Percentiles rank a stretch among this genome's conserved stretches.
Conservation (phyloP, 2,888 invertebrate species). For the Muscina levida region DNA sequence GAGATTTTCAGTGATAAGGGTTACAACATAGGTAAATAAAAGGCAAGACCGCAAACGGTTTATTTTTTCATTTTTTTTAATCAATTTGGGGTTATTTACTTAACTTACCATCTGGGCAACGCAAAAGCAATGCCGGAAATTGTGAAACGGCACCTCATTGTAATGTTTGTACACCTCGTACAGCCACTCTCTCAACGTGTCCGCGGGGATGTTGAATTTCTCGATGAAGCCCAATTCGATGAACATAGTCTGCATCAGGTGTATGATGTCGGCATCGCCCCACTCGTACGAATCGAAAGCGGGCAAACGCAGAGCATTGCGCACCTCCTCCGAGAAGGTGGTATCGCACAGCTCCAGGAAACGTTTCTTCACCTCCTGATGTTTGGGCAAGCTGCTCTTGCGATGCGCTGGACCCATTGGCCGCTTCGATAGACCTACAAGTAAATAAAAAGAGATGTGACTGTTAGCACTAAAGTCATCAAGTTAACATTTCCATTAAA, state of each 20-base stretch:
- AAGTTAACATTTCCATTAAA: background rate
- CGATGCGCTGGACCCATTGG: conserved; percentile 79
- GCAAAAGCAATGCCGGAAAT: conserved; percentile 92
- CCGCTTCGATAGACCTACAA: conserved; percentile 78
- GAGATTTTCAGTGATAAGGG: conserved; percentile 11
- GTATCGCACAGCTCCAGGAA: conserved; percentile 80
- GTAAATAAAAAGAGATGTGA: background rate
- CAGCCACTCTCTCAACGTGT: conserved; percentile 85
- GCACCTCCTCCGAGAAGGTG: conserved; percentile 79
- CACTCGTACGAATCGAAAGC: conserved; percentile 90
- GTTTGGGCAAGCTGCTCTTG: conserved; percentile 80
- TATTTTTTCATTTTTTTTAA: background rate
- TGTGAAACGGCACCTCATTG: conserved; percentile 93
- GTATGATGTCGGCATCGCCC: conserved; percentile 89
- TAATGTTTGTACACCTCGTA: conserved; percentile 90
- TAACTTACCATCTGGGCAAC: conserved; percentile 90
- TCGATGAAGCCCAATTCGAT: conserved; percentile 87
- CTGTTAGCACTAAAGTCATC: too few relatives aligned
- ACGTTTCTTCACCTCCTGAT: conserved; percentile 80
- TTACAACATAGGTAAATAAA: background rate
- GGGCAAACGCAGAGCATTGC: conserved; percentile 79
- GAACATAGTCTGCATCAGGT: conserved; percentile 90
- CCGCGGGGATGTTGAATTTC: conserved; percentile 88
- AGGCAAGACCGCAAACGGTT: background rate
- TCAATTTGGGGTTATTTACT: background rate